A percentile compares a stretch with the other conserved stretches of the same genome.
Evolutionary conservation across 2,888 invertebrate species (phyloP).

Genomic region (Idaea dimidiata): DNA sequence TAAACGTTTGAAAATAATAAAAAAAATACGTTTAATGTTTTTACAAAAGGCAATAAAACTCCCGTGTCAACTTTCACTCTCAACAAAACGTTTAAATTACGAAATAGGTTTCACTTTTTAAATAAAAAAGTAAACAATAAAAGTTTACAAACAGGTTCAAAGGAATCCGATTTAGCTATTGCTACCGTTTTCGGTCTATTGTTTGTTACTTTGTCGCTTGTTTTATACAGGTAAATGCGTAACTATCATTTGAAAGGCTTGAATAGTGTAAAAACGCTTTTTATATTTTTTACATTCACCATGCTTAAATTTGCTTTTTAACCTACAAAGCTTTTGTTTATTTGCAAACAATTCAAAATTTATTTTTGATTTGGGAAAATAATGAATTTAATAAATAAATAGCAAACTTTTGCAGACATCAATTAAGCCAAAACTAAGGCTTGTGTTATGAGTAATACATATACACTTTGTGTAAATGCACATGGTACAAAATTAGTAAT

Average conservation of each 20-base stretch:
- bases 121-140: conserved; percentile 47
- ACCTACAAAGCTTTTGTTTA: too few species aligned
- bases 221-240: background rate
- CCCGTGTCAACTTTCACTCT: conserved; percentile 59
- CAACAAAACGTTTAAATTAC: conserved; percentile 52
- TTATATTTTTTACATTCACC: background rate
- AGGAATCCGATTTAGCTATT: conserved; percentile 37
- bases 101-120: conserved; percentile 55
- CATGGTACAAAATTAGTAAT: too few species aligned
- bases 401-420: too few species aligned
- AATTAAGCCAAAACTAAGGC: too few species aligned
- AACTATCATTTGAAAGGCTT: background rate
- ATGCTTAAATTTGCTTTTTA: too few species aligned
- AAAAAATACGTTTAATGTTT: conserved; percentile 28
- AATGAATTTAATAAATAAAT: too few species aligned
- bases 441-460: too few species aligned
- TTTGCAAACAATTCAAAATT: too few species aligned
- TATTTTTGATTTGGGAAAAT: too few species aligned
- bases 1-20: conserved; percentile 13
- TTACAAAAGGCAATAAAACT: conserved; percentile 34
- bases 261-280: background rate
- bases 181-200: conserved; percentile 37
- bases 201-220: conserved; percentile 14
- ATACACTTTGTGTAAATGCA: too few species aligned
- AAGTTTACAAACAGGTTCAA: conserved; percentile 46